Percentiles rank a stretch among this genome's conserved stretches.
Conservation (phyloP, 2,797 vertebrate species). For the Gallinago solitaria region DNA sequence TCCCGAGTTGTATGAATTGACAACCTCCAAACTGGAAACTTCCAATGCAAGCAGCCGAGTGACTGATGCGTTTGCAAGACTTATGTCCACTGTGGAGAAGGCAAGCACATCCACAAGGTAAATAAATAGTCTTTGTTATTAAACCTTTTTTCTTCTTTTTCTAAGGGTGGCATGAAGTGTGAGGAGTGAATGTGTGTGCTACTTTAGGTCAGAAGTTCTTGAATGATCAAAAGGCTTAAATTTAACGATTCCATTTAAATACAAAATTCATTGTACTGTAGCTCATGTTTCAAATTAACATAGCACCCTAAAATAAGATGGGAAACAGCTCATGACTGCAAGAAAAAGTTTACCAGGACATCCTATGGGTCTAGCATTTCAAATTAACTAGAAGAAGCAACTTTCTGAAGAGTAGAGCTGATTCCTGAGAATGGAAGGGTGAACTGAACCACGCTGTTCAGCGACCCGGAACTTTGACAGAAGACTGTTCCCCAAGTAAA, state of each 20-base stretch:
- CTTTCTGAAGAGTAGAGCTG: not conserved
- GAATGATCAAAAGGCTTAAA: not conserved
- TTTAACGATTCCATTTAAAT: not conserved
- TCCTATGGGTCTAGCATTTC: too few species aligned
- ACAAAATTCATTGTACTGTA: not conserved
- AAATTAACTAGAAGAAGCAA: not conserved
- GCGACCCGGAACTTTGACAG: not conserved
- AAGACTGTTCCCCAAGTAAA: not conserved
- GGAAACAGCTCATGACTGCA: not conserved
- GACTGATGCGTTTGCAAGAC: conserved; percentile 85
- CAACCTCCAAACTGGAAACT: conserved; percentile 87
- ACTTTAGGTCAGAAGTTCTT: not conserved
- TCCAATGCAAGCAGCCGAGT: conserved; percentile 73
- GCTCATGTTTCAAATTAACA: not conserved
- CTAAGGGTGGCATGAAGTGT: not conserved
- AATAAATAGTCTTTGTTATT: conserved; percentile 56
- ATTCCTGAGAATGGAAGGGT: not conserved
- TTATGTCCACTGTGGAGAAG: conserved; percentile 89
- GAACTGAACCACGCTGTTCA: not conserved
- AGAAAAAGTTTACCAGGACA: not conserved
- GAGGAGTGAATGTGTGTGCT: not conserved
- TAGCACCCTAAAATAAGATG: not conserved
- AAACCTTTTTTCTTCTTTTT: not conserved
- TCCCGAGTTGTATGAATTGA: conserved; percentile 91
- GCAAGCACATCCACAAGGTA: conserved; percentile 87